Base-by-base conservation (phyloP, 2,797 vertebrate genomes). In the Notolabrus celidotus region DNA sequence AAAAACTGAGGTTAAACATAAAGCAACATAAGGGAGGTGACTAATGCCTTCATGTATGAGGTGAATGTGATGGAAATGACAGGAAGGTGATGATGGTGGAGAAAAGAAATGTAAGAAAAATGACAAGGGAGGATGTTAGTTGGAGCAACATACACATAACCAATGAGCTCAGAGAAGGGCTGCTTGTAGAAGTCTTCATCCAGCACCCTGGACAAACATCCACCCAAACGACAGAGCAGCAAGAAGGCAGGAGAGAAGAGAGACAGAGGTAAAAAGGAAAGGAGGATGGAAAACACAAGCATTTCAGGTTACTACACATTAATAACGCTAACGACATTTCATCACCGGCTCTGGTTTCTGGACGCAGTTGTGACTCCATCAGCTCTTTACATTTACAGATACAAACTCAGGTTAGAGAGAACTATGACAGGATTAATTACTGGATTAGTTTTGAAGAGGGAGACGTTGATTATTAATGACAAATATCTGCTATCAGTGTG, bases 101-200 rank as follows among this genome's bases (percentile, higher is more conserved):
- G 55, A 33, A 22, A 80, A 82, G 14, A 76, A 51, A 45, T 52
- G 17, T 20, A 22, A 59, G 6, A 23, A 41, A 29, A 27, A 71
- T 50, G 46, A 65, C 34, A 25, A 59, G 76, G 79, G 83, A 86
- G 83, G 89, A 89, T 90, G 96, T 96, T 96, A 97, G 96, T 96
- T 96, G 93, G 93, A 94, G 94, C 95, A 96, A 99, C 98, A 99
- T 99, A 99, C 98, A 99, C 97, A 98, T 99, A 99, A 98, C 98
- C 98, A 96, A 99, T 99, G 95, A 99, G 92, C 83, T 99, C 97
- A 97, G 97, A 96, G 96, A 98, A 98, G 95, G 97, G 98, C 94
- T 99, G 97, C 95, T 97, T 99, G 97, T 97, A 99, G 98, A 99
- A 99, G 94, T 97, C 97, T 96, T 99, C 97, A 90, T 99, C 98